Percentiles rank a stretch among this genome's conserved stretches.
Evolutionary conservation across 2,797 vertebrate species (phyloP).

Genomic region (Gadopsis marmoratus): DNA sequence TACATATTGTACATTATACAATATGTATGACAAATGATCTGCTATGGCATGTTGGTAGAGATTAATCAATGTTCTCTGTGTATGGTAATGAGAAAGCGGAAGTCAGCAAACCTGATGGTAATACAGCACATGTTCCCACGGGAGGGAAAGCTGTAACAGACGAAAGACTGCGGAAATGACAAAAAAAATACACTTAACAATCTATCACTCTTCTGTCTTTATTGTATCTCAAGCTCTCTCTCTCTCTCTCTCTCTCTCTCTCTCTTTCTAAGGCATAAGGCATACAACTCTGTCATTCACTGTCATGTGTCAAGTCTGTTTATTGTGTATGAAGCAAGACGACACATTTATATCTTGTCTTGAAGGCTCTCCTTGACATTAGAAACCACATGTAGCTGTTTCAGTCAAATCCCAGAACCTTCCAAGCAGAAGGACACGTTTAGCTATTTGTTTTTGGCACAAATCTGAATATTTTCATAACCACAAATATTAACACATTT

Average conservation of each 20-base stretch:
- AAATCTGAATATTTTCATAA: slow-evolving; percentile 36
- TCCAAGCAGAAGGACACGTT: background rate
- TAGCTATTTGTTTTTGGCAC: slow-evolving; percentile 29
- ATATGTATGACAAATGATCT: background rate
- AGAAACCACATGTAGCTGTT: slow-evolving; percentile 18
- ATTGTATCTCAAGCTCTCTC: background rate
- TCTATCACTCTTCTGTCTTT: background rate
- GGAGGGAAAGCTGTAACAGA: slow-evolving; percentile 14
- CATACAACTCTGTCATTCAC: slow-evolving; percentile 31
- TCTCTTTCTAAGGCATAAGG: slow-evolving; percentile 22
- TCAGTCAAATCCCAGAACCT: background rate
- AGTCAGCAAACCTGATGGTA: slow-evolving; percentile 20
- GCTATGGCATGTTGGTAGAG: background rate
- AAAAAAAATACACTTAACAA: background rate
- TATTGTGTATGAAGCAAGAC: slow-evolving; percentile 35
- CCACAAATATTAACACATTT: slow-evolving; percentile 11
- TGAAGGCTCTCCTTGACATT: slow-evolving; percentile 14
- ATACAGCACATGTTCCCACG: slow-evolving; percentile 1
- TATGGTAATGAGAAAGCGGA: slow-evolving; percentile 23
- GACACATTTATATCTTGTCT: slow-evolving; percentile 17
- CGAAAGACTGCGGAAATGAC: background rate
- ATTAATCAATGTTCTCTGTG: slow-evolving; percentile 28
- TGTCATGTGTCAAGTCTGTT: slow-evolving; percentile 33
- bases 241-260: slow-evolving; percentile 5
- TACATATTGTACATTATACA: background rate